Percentiles rank a stretch among this genome's conserved stretches.
Conservation (phyloP, 2,888 invertebrate genomes). For the Furcula furcula region DNA sequence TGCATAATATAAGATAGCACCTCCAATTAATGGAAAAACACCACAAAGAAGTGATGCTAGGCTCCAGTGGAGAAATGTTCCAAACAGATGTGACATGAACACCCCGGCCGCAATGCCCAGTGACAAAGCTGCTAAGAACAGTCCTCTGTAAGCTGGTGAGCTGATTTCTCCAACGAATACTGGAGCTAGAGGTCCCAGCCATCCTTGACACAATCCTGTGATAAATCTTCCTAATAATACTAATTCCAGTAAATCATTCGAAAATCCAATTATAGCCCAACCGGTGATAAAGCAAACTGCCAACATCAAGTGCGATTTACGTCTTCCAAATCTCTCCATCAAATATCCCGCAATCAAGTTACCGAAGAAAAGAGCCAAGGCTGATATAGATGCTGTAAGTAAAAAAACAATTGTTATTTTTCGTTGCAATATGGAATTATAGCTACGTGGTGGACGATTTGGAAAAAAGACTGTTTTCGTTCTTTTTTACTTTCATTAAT, state of each 20-base stretch:
- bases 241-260: slow-evolving; percentile 61
- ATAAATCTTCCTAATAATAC: slow-evolving; percentile 81
- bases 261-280: slow-evolving; percentile 81
- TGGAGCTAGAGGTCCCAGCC: slow-evolving; percentile 79
- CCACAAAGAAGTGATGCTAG: slow-evolving; percentile 80
- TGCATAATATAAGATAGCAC: slow-evolving; percentile 78
- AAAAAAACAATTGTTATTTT: no score
- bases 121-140: slow-evolving; percentile 83
- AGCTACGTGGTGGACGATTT: no score
- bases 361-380: slow-evolving; percentile 82
- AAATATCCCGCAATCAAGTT: slow-evolving; percentile 82
- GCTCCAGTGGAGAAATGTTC: slow-evolving; percentile 84
- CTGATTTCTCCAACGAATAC: slow-evolving; percentile 83
- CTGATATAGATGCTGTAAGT: slow-evolving; percentile 82
- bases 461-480: no score
- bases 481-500: no score
- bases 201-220: slow-evolving; percentile 81
- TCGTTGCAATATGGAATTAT: no score
- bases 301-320: slow-evolving; percentile 73
- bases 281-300: slow-evolving; percentile 79
- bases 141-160: slow-evolving; percentile 83
- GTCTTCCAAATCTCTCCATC: slow-evolving; percentile 83
- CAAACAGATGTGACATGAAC: slow-evolving; percentile 84
- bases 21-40: slow-evolving; percentile 75
- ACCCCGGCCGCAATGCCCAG: slow-evolving; percentile 84